These are phyloP conservation scores for Laterallus jamaicensis DNA, from an alignment of 2,113 vertebrate species.

Conservation along the genomic window DNA sequence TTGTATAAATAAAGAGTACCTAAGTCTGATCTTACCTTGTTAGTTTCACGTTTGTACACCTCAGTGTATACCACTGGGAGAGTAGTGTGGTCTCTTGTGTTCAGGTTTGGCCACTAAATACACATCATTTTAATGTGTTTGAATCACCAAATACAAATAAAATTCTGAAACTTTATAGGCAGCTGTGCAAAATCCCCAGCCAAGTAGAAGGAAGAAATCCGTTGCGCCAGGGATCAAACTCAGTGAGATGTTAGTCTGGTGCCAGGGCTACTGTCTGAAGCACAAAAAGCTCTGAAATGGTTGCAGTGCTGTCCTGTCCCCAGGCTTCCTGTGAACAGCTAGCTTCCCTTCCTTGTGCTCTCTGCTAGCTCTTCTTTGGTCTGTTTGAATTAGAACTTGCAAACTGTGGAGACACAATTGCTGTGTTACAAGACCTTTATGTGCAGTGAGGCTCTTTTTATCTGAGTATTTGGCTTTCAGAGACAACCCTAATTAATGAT, in stretches of 20 bases:
- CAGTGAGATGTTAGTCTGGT: not conserved
- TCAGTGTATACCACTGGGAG: not conserved
- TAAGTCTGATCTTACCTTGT: not conserved
- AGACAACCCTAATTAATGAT: not conserved
- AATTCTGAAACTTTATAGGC: not conserved
- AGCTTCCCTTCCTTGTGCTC: not conserved
- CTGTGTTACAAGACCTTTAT: not conserved
- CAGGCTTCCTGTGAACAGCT: not conserved
- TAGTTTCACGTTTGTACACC: not conserved
- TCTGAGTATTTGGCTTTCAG: not conserved
- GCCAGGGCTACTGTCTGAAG: not conserved
- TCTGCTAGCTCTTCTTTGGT: not conserved
- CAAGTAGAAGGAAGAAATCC: not conserved
- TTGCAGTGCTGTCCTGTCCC: not conserved
- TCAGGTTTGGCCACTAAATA: not conserved
- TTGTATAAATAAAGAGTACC: not conserved
- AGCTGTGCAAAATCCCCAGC: not conserved
- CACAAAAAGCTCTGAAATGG: not conserved
- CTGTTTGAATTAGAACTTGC: not conserved
- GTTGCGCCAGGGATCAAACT: not conserved
- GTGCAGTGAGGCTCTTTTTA: not conserved
- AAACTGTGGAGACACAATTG: not conserved
- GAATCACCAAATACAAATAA: not conserved
- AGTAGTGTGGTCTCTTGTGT: not conserved
- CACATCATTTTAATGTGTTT: not conserved